These are phyloP conservation scores for Tetranychus truncatus DNA, from an alignment of 2,888 invertebrate genomes.

Conservation along the genomic window DNA sequence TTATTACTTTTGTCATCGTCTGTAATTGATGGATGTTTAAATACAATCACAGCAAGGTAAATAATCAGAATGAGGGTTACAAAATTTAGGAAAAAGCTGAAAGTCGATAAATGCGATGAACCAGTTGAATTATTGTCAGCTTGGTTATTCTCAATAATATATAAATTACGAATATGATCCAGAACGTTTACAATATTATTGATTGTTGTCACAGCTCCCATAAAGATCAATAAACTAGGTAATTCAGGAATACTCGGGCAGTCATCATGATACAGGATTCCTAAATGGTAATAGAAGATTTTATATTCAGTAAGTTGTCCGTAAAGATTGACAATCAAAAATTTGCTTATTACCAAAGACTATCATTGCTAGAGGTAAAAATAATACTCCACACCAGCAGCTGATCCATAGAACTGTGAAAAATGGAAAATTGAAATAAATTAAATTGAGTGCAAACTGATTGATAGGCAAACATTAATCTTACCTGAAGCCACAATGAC, in stretches of 20 bases:
- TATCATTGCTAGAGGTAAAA: not conserved
- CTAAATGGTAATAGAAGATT: not conserved
- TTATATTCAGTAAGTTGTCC: not conserved
- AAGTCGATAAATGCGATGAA: not conserved
- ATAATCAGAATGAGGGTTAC: not conserved
- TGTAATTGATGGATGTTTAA: not conserved
- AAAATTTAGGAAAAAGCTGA: not conserved
- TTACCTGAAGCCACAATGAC: not conserved
- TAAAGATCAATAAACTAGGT: not conserved
- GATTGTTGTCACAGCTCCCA: not conserved
- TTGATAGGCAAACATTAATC: not conserved
- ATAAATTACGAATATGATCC: not conserved
- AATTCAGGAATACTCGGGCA: not conserved
- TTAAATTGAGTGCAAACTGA: not conserved
- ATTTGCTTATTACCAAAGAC: not conserved
- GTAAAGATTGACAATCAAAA: not conserved
- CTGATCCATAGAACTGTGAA: not conserved
- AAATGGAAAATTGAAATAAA: not conserved
- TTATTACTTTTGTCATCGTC: not conserved
- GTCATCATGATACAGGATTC: not conserved
- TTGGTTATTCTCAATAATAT: not conserved
- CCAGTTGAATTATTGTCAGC: not conserved
- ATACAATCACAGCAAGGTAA: not conserved
- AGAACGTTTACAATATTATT: not conserved
- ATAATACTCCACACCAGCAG: not conserved